phyloP scores from a whole-genome alignment of 1,140 invertebrate genomes.

The Leptestheria dahalacensis region DNA sequence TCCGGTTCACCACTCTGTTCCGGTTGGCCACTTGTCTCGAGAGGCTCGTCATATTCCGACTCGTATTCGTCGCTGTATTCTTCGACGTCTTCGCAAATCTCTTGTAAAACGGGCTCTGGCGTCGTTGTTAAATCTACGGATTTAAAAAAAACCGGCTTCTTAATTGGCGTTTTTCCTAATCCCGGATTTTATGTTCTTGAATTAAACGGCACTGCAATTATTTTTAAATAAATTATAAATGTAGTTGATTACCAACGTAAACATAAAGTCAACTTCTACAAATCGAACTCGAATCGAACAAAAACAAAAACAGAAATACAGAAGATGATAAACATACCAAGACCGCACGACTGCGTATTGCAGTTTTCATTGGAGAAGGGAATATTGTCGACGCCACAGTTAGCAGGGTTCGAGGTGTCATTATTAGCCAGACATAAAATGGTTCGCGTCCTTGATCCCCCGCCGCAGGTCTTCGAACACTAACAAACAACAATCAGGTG shows the following conservation, averaged over 20 bases:
- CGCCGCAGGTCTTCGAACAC: slow-evolving; percentile 67
- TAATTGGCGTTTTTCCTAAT: too few species aligned
- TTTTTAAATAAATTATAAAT: neutral
- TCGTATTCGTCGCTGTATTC: slow-evolving; percentile 28
- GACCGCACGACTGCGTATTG: slow-evolving; percentile 36
- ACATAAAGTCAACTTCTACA: too few species aligned
- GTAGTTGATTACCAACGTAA: too few species aligned
- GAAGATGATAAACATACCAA: too few species aligned
- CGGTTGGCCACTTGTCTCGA: too few species aligned
- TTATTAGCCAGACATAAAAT: slow-evolving; percentile 65
- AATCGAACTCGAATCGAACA: too few species aligned
- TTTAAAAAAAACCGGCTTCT: too few species aligned
- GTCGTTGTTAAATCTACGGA: slow-evolving; percentile 17
- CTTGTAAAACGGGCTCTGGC: slow-evolving; percentile 13
- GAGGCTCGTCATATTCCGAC: slow-evolving; percentile 28
- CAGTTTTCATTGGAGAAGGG: slow-evolving; percentile 52
- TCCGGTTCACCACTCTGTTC: slow-evolving; percentile 29
- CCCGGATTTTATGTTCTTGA: too few species aligned
- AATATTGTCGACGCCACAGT: slow-evolving; percentile 48
- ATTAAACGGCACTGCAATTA: too few species aligned
- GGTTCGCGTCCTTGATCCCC: slow-evolving; percentile 52
- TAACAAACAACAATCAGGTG: slow-evolving; percentile 23
- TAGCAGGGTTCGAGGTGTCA: slow-evolving; percentile 34
- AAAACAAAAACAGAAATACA: too few species aligned
- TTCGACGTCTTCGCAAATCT: slow-evolving; percentile 24